Evolutionary conservation across 2,888 invertebrate species (phyloP).

Genomic region (Andrena hattorfiana): DNA sequence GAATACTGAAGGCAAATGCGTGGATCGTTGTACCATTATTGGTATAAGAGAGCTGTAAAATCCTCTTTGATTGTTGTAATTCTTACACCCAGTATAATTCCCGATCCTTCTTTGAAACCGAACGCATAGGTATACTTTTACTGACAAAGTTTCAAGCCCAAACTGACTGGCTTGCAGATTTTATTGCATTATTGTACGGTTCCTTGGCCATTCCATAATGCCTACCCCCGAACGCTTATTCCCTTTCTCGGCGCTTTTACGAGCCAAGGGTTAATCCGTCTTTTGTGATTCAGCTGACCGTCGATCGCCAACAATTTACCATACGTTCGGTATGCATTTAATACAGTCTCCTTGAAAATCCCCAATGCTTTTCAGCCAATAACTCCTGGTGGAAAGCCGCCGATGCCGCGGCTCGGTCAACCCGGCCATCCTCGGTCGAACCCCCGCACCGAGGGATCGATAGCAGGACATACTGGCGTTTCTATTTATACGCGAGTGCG

Average conservation of each 20-base stretch:
- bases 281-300: constrained; percentile 34
- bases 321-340: constrained; percentile 25
- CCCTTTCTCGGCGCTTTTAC: not conserved
- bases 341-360: constrained; percentile 25
- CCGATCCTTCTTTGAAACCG: not conserved
- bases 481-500: constrained; percentile 72
- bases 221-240: constrained; percentile 10
- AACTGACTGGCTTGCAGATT: constrained; percentile 5
- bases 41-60: not conserved
- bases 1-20: no score
- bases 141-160: not conserved
- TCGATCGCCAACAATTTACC: constrained; percentile 35
- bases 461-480: constrained; percentile 66
- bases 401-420: constrained; percentile 59
- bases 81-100: no score
- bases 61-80: no score
- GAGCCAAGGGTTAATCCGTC: constrained; percentile 25
- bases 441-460: constrained; percentile 71
- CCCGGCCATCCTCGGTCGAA: constrained; percentile 70
- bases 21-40: not conserved
- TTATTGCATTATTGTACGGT: constrained; percentile 13
- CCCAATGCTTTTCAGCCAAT: constrained; percentile 49
- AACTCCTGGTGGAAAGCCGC: constrained; percentile 29
- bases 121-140: not conserved
- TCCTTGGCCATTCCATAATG: not conserved